These are phyloP conservation scores for Netelia melanura DNA, from an alignment of 2,888 invertebrate species.

Conservation along the genomic window DNA sequence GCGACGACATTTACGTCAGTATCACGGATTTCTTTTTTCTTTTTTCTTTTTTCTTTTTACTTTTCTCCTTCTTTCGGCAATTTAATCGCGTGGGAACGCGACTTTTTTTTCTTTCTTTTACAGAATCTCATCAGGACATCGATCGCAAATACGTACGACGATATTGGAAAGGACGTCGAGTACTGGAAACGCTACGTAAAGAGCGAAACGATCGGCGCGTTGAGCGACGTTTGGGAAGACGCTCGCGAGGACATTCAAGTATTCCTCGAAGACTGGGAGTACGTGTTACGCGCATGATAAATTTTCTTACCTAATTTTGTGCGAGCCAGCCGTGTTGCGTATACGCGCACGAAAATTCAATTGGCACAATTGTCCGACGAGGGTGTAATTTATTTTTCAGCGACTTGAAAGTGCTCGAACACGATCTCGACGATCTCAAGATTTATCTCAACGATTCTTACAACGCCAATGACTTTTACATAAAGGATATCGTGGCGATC, in stretches of 20 bases:
- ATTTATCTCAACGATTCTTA: conserved; percentile 91
- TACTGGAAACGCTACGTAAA: conserved; percentile 89
- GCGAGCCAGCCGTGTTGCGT: too few species aligned
- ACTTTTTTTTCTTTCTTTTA: conserved; percentile 38
- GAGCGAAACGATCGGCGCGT: conserved; percentile 89
- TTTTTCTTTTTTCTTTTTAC: too few species aligned
- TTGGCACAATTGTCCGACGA: not conserved
- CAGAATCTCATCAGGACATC: conserved; percentile 85
- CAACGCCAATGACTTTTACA: conserved; percentile 93
- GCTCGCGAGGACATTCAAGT: conserved; percentile 89
- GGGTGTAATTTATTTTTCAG: conserved; percentile 79
- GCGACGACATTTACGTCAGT: conserved; percentile 87
- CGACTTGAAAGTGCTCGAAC: conserved; percentile 90
- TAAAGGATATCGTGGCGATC: conserved; percentile 91
- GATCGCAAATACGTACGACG: conserved; percentile 85
- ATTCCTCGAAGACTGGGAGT: conserved; percentile 91
- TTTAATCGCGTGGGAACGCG: not conserved
- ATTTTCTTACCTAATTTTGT: too few species aligned
- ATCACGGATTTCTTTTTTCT: too few species aligned
- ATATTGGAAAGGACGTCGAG: conserved; percentile 85
- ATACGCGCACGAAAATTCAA: not conserved
- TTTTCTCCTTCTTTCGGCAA: too few species aligned
- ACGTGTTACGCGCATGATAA: conserved; percentile 68
- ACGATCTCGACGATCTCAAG: conserved; percentile 90
- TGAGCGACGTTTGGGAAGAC: conserved; percentile 91